Evolutionary conservation across 2,888 invertebrate species (phyloP).

Genomic region (Pogonocherus hispidulus): DNA sequence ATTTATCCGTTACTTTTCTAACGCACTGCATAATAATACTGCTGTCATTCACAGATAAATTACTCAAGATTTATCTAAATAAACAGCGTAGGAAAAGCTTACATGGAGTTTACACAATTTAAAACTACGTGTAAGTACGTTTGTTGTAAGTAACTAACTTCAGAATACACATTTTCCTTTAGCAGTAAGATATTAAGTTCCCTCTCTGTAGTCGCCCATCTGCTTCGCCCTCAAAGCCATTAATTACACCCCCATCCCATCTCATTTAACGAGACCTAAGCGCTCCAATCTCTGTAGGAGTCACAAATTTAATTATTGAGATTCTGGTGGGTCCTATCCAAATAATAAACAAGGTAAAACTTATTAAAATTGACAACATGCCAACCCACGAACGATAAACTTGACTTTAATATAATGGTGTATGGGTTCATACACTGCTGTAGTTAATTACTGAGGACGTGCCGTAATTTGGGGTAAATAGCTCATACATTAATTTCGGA

Average conservation of each 20-base stretch:
- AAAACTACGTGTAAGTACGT: neutral
- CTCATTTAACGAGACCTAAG: slow-evolving; percentile 16
- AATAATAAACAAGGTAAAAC: slow-evolving; percentile 5
- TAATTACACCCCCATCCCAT: slow-evolving; percentile 9
- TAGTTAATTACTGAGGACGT: neutral
- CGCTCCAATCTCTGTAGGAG: slow-evolving; percentile 13
- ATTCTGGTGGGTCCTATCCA: slow-evolving; percentile 5
- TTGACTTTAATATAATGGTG: neutral
- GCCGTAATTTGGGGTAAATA: neutral
- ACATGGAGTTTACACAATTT: too few species aligned
- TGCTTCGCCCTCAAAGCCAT: slow-evolving; percentile 2
- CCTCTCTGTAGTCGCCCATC: slow-evolving; percentile 9
- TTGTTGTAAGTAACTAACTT: neutral
- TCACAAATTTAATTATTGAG: slow-evolving; percentile 26
- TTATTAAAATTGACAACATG: slow-evolving; percentile 11
- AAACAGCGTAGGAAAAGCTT: too few species aligned
- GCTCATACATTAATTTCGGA: neutral
- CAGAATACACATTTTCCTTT: neutral
- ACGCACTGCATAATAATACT: too few species aligned
- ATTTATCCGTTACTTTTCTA: too few species aligned
- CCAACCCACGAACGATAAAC: neutral
- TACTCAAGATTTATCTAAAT: too few species aligned
- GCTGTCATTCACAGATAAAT: too few species aligned
- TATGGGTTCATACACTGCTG: neutral
- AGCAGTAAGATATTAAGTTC: neutral